phyloP scores from a whole-genome alignment of 2,113 vertebrate genomes.

The Chionodraco myersi region DNA sequence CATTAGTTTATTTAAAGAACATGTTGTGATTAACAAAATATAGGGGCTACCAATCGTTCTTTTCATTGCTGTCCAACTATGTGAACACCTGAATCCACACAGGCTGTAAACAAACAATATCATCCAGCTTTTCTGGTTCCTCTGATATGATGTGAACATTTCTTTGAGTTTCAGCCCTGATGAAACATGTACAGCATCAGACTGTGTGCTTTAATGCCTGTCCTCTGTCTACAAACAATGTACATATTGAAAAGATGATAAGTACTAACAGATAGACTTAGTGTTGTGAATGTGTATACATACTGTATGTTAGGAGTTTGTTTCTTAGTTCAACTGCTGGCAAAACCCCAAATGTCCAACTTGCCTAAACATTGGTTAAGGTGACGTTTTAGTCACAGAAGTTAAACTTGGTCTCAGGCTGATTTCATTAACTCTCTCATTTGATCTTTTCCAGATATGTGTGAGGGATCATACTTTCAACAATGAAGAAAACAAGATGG shows the following conservation, averaged over 20 bases:
- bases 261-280: background rate
- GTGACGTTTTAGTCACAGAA: background rate
- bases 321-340: background rate
- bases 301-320: background rate
- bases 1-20: background rate
- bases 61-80: too few relatives aligned
- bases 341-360: background rate
- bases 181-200: background rate
- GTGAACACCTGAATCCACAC: background rate
- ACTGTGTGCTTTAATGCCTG: background rate
- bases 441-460: conserved; percentile 59
- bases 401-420: background rate
- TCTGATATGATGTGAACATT: conserved; percentile 49
- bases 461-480: background rate
- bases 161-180: conserved; percentile 15
- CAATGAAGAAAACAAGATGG: conserved; percentile 16
- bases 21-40: background rate
- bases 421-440: background rate
- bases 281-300: background rate
- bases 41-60: too few relatives aligned
- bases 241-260: background rate
- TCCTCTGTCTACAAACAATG: background rate
- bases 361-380: background rate
- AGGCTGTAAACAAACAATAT: background rate
- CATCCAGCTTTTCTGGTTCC: background rate